Conservation (phyloP, 2,113 vertebrate species). For the Bubo blakistoni region DNA sequence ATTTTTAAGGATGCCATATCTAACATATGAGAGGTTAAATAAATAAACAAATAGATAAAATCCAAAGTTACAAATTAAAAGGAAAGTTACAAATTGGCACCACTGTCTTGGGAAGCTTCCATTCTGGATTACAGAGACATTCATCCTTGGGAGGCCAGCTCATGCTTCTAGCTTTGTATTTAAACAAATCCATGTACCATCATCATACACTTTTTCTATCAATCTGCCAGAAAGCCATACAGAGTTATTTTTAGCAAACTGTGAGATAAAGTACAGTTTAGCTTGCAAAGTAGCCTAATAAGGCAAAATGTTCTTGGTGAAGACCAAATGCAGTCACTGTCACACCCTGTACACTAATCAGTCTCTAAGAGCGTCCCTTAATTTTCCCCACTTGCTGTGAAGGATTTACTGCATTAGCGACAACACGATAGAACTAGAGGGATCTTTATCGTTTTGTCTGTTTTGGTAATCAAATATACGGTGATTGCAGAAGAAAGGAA, state of each 20-base stretch:
- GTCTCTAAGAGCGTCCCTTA: not conserved
- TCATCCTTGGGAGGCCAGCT: slow-evolving; percentile 19
- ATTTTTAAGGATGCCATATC: not conserved
- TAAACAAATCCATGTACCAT: slow-evolving; percentile 37
- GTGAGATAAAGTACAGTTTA: slow-evolving; percentile 25
- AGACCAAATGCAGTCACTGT: slow-evolving; percentile 36
- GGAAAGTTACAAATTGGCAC: slow-evolving; percentile 37
- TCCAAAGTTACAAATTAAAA: not conserved
- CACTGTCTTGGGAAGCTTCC: slow-evolving; percentile 45
- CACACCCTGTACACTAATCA: not conserved
- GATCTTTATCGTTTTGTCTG: not conserved
- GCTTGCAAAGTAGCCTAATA: slow-evolving; percentile 51
- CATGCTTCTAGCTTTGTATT: slow-evolving; percentile 33
- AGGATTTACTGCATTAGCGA: not conserved
- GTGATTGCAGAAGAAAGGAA: not conserved
- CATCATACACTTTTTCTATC: slow-evolving; percentile 31
- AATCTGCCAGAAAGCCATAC: slow-evolving; percentile 50
- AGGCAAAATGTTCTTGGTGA: slow-evolving; percentile 33
- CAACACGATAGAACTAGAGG: not conserved
- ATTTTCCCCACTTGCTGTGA: not conserved
- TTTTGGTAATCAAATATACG: not conserved
- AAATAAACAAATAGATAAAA: not conserved
- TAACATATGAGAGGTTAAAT: not conserved
- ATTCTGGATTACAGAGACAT: slow-evolving; percentile 19
- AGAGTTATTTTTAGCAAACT: slow-evolving; percentile 36